Evolutionary conservation across 2,888 invertebrate genomes (phyloP), one percentile per base, ranked within the genome.

Genomic region (Drosophila niveifrons): DNA sequence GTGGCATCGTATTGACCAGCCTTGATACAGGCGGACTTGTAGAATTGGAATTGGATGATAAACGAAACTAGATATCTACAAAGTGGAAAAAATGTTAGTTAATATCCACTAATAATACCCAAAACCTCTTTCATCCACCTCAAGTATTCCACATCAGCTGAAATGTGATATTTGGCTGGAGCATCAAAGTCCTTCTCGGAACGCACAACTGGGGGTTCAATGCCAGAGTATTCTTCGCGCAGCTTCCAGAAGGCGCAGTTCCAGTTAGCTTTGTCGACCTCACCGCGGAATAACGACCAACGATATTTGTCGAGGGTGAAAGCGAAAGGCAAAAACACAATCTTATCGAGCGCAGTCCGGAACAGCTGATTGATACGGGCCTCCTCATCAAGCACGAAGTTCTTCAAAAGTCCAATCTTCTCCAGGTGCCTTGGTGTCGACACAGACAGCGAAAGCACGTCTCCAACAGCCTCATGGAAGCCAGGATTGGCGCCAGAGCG

Each of bases 1-100:
- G 93, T 93, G 0, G 96, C 95, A 65, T 95, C 95, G 78, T 96
- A 96, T 90, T 97, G 95, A 0, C 96, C 96, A 2, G 97, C 97
- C 78, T 95, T 94, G 75, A 94, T 94, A 90, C 96, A 96, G 34
- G 96, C 93, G 0, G 95, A 94, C 57, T 95, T 94, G 90, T 96
- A 95, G 92, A 96, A 95, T 91, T 96, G 96, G 93, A 96, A 96
- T 93, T 96, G 96, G 50, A 96, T 93, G 68, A 98, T 95, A 90
- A 95, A 95, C 31, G 96, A 96, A 1, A 97, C 96, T 91, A 95
- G 95, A 91, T 96, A 96, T 84, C 95, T 95, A 44, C 0, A 48
- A 17, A 7, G 15, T 43, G 7, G 1, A 29, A 1, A 1, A 34
- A 8, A 1, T 15, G 0, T 58, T 1, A 28, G 0, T 58, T 1